Evolutionary conservation across 2,888 invertebrate species (phyloP), one percentile per base, ranked within the genome.

Genomic region (Theretra japonica): DNA sequence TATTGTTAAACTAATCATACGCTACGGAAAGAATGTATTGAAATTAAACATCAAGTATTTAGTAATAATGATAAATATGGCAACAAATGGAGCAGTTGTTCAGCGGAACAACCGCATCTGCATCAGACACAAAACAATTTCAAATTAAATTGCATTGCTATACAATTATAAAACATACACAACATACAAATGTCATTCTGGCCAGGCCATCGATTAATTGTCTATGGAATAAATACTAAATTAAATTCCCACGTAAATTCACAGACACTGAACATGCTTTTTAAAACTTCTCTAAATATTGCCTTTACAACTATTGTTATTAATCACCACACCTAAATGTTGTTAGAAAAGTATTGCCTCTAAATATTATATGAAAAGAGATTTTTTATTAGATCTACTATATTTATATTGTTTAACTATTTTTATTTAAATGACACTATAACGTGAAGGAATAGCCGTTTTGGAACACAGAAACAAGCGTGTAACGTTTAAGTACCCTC

Each of bases 311-410:
- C 90, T 93, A 93, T 91, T 91, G 90, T 93, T 91, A 90, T 88
- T 87, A 88, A 86, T 90, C 86, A 87, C 83, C 90, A 93, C 92
- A 91, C 88, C 91, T 93, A 93, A 88, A 91, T 89, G 89, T 90
- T 90, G 88, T 93, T 92, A 92, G 88, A 93, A 93, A 92, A 92
- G 91, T 93, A 93, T 91, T 91, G 92, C 92, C 91, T 90, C 92
- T 94, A 93, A 90, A 89, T 89, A 88, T 90, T 87, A 90, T 84
- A 89, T 85, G 90, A 91, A 88, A 89, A 88, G 88, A 90, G 88
- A 88, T 88, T 89, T 86, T 87, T 84, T 82, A 86, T 86, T 89
- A 92, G 86, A 87, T 83, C 92, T 93, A 93, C 90, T 41, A 41
- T 41, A 41, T 41, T 89, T 90, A 91, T 84, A 87, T 82, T 83